Percentiles rank a stretch among this genome's conserved stretches.
phyloP scores from a whole-genome alignment of 2,113 vertebrate species.

The Mesoclemmys tuberculata region DNA sequence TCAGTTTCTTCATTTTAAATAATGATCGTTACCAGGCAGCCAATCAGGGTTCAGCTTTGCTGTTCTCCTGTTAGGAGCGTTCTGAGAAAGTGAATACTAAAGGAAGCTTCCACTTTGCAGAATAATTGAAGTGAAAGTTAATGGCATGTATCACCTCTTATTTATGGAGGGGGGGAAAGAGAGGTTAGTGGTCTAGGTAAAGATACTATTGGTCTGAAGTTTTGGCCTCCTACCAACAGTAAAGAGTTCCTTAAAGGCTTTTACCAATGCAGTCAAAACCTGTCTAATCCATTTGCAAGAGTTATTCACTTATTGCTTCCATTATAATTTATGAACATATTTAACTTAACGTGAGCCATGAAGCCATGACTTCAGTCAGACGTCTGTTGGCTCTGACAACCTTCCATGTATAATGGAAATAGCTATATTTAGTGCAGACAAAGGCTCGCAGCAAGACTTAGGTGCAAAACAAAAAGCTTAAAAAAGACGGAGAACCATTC shows the following conservation, averaged over 20 bases:
- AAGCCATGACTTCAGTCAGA: not conserved
- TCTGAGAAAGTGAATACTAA: slow-evolving; percentile 7
- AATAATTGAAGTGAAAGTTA: not conserved
- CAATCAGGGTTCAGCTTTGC: rapidly evolving
- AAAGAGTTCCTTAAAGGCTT: not conserved
- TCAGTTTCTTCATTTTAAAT: not conserved
- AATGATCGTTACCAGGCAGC: not conserved
- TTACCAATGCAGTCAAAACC: not conserved
- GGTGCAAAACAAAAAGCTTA: not conserved
- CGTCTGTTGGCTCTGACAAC: not conserved
- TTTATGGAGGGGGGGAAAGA: not conserved
- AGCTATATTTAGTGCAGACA: not conserved
- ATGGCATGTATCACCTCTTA: not conserved
- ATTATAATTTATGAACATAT: not conserved
- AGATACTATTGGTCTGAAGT: not conserved
- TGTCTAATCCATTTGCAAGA: not conserved
- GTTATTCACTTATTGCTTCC: not conserved
- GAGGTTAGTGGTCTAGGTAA: not conserved
- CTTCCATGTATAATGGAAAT: not conserved
- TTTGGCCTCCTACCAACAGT: not conserved
- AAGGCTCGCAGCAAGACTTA: not conserved
- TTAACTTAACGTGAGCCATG: not conserved
- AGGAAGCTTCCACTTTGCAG: not conserved
- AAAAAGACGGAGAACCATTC: not conserved
- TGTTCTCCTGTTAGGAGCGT: not conserved